Base-by-base conservation (phyloP, 64 coral and sea anemone genomes). In the Montipora foliosa region DNA sequence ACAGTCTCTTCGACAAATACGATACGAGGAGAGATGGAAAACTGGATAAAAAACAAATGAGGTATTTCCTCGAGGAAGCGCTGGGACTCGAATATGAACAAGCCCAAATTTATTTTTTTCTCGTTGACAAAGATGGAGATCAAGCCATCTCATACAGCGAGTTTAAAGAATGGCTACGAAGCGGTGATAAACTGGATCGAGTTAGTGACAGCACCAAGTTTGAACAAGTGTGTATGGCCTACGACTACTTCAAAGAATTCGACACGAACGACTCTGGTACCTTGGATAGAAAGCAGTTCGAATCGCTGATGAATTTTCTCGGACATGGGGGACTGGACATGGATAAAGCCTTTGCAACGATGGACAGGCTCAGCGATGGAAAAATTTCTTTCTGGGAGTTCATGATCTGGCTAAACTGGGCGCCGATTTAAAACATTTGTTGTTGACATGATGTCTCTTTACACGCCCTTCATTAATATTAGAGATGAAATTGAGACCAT, bases 331-430 rank as follows among this genome's bases (percentile, higher is more conserved):
- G 46, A 73, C 68, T 62, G 22, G 75, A 92, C 29, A 77, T 52
- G 71, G 90, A 92, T 8, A 67, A 85, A 49, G 57, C 51, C 7
- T 92, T 92, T 25, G 44, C 71, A n/a, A 67, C 14, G 1, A 92
- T 92, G 90, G 79, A 92, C 71, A 75, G 59, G 21, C 68, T 84
- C n/a, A 83, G 75, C 15, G 72, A 85, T 85, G 90, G 90, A 10
- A 82, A 84, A 24, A 84, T 92, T 20, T 92, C 90, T 2, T 92
- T 92, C 61, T 85, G 67, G 90, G 90, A 92, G 75, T 92, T 92
- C 67, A 75, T 92, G 53, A 81, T 75, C 6, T 92, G 90, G 90
- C 44, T 92, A 44, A 85, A 92, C 82, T 92, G 90, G 90, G 74
- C 82, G 47, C 81, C 90, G 20, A 71, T 85, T 85, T 64, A 69